A percentile compares a stretch with the other conserved stretches of the same genome.
These are phyloP conservation scores for Parazoanthus atlanticus DNA, from an alignment of 92 coral and sea anemone species.

Conservation along the genomic window DNA sequence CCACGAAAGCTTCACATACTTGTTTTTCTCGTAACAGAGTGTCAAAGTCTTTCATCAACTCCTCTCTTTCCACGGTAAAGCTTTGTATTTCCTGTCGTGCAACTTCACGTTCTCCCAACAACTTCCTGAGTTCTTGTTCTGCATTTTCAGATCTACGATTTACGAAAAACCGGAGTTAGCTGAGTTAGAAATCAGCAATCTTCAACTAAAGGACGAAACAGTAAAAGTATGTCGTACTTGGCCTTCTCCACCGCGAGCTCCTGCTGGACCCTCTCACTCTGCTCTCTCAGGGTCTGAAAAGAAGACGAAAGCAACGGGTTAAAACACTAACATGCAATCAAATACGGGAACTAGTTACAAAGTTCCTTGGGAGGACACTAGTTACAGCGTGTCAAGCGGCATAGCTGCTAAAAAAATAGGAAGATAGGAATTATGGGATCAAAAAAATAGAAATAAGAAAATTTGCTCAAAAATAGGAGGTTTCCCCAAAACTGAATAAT, in stretches of 20 bases:
- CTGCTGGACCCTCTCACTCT: slow-evolving; percentile 56
- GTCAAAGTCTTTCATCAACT: slow-evolving; percentile 32
- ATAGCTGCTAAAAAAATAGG: not conserved
- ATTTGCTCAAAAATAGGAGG: too few relatives aligned
- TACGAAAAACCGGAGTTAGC: not conserved
- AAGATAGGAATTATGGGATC: not conserved
- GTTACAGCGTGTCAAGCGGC: too few relatives aligned
- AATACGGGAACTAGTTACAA: not conserved
- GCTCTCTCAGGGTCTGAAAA: slow-evolving; percentile 60
- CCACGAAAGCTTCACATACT: not conserved
- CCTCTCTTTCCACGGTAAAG: slow-evolving; percentile 37
- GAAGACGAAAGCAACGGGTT: not conserved
- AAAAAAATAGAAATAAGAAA: not conserved
- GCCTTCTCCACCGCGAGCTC: slow-evolving; percentile 70
- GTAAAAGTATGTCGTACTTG: slow-evolving; percentile 53
- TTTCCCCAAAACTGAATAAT: too few relatives aligned
- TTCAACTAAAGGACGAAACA: not conserved
- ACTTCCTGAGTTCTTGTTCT: slow-evolving; percentile 52
- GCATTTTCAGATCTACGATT: slow-evolving; percentile 29
- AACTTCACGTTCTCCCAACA: slow-evolving; percentile 46
- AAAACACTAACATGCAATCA: not conserved
- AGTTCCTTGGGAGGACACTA: too few relatives aligned
- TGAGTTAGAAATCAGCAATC: not conserved
- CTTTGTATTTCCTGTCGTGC: slow-evolving; percentile 54
- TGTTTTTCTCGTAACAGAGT: slow-evolving; percentile 15